Evolutionary conservation across 2,113 vertebrate genomes (phyloP).

Genomic region (Clarias macrocephalus): DNA sequence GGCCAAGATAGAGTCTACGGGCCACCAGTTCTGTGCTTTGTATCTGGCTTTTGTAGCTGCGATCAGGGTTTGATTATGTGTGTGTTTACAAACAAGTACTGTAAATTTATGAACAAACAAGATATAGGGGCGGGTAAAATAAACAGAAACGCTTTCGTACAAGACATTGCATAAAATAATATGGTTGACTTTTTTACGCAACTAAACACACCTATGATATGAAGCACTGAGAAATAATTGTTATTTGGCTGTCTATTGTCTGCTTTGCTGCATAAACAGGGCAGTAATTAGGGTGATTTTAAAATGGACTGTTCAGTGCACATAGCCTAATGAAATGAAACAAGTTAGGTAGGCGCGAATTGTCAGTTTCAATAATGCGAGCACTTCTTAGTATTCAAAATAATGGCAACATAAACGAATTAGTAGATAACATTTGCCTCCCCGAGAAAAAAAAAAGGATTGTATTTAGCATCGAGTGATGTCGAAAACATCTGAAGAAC

Average conservation of each 20-base stretch:
- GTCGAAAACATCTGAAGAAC: slow-evolving; percentile 52
- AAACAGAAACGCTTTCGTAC: neutral
- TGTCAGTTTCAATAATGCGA: slow-evolving; percentile 66
- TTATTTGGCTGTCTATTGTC: neutral
- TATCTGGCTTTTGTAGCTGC: slow-evolving; percentile 51
- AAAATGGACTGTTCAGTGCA: slow-evolving; percentile 57
- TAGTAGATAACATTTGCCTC: slow-evolving; percentile 57
- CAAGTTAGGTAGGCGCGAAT: slow-evolving; percentile 55
- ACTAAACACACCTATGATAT: neutral
- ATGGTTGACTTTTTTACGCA: neutral
- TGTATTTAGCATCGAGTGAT: slow-evolving; percentile 55
- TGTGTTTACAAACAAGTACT: slow-evolving; percentile 21
- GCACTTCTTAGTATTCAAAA: slow-evolving; percentile 58
- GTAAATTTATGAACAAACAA: neutral
- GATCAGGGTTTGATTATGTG: neutral
- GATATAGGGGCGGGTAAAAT: neutral
- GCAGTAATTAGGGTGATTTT: slow-evolving; percentile 58
- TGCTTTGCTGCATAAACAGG: slow-evolving; percentile 26
- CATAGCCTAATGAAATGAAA: slow-evolving; percentile 68
- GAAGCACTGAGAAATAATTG: neutral
- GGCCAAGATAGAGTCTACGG: slow-evolving; percentile 69
- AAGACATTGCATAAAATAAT: neutral
- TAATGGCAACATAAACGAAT: slow-evolving; percentile 62
- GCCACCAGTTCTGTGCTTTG: slow-evolving; percentile 65
- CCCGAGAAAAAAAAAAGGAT: slow-evolving; percentile 54